phyloP scores from a whole-genome alignment of 92 coral and sea anemone genomes.

The Heliopora coerulea region DNA sequence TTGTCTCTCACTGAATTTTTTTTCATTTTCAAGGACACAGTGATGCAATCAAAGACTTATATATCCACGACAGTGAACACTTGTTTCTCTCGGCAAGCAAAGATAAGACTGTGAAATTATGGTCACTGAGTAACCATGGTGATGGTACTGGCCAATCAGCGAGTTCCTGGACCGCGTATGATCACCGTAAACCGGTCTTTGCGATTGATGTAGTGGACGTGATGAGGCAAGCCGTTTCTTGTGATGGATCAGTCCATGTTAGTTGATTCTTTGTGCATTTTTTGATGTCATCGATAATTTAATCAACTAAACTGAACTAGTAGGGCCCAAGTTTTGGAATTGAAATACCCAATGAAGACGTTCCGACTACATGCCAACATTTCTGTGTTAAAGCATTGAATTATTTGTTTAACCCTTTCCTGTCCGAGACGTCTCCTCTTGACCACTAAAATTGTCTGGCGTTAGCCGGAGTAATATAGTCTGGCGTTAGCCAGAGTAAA shows the following conservation, averaged over 20 bases:
- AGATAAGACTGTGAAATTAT: slow-evolving; percentile 94
- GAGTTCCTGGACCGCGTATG: slow-evolving; percentile 91
- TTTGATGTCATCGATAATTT: no score
- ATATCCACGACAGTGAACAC: slow-evolving; percentile 93
- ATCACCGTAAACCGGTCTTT: slow-evolving; percentile 85
- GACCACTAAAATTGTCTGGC: no score
- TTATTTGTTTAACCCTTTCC: no score
- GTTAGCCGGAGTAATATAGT: no score
- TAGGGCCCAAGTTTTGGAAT: no score
- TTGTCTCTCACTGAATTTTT: neutral
- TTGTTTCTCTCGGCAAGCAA: slow-evolving; percentile 89
- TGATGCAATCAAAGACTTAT: slow-evolving; percentile 81
- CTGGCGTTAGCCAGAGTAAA: no score
- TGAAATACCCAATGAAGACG: no score
- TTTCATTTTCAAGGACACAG: slow-evolving; percentile 72
- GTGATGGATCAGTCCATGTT: slow-evolving; percentile 93
- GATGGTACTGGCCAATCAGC: slow-evolving; percentile 99
- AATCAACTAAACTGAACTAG: no score
- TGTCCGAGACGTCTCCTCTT: no score
- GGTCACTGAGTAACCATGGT: slow-evolving; percentile 99
- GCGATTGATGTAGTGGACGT: slow-evolving; percentile 85
- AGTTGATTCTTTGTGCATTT: slow-evolving; percentile 32
- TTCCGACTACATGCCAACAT: no score
- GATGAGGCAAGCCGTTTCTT: slow-evolving; percentile 83
- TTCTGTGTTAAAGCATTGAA: no score